Conservation (phyloP, 2,888 invertebrate species). For the Ferdinandea cuprea region DNA sequence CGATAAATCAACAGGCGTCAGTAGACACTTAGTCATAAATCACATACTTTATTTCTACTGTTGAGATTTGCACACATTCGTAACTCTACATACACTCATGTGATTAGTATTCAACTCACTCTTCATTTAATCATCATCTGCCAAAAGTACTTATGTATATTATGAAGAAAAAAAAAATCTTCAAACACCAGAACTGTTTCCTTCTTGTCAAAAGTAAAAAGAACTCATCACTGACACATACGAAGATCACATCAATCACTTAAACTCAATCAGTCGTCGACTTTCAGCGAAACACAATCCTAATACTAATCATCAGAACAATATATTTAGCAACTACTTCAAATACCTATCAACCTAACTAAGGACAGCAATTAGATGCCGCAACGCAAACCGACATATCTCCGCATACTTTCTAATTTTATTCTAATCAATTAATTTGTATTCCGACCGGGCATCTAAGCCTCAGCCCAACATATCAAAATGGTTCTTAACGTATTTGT, state of each 20-base stretch:
- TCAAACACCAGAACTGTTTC: constrained; percentile 39
- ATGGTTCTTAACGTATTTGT: constrained; percentile 25
- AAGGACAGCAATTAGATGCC: constrained; percentile 36
- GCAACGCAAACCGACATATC: constrained; percentile 36
- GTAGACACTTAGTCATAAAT: no score
- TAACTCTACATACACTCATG: no score
- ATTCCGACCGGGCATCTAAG: constrained; percentile 30
- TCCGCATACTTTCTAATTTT: constrained; percentile 43
- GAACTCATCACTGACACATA: constrained; percentile 35
- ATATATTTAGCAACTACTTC: not conserved
- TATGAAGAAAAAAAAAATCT: not conserved
- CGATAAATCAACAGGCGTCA: not conserved
- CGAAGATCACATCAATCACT: constrained; percentile 53
- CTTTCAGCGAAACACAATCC: constrained; percentile 30
- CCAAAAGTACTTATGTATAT: constrained; percentile 7
- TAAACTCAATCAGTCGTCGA: constrained; percentile 25
- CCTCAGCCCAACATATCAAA: constrained; percentile 27
- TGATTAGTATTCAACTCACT: constrained; percentile 30
- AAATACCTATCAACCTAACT: constrained; percentile 1
- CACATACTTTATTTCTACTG: no score
- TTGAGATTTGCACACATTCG: no score
- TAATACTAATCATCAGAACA: constrained; percentile 14
- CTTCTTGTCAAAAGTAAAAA: constrained; percentile 37
- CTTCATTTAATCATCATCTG: constrained; percentile 12
- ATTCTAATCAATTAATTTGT: constrained; percentile 67